Conservation (phyloP, 2,888 invertebrate species). For the Heterodera filipjevi region DNA sequence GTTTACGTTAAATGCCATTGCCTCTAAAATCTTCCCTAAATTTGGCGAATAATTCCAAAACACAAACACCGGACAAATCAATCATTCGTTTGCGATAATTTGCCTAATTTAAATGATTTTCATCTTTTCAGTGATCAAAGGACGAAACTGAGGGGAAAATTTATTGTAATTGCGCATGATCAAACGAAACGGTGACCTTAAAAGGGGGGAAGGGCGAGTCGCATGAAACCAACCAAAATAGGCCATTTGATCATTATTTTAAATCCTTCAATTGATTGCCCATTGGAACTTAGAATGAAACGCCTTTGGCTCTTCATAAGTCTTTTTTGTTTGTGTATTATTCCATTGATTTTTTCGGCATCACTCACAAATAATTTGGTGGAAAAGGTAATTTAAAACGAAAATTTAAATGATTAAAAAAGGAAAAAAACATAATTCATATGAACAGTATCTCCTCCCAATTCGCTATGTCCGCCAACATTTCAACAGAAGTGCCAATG, state of each 20-base stretch:
- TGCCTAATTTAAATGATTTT: not conserved
- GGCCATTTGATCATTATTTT: too few relatives aligned
- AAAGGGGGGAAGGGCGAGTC: too few relatives aligned
- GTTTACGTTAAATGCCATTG: not conserved
- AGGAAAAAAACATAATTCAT: not conserved
- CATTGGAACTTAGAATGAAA: not conserved
- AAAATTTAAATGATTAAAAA: not conserved
- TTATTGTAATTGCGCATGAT: not conserved
- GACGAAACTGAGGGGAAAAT: not conserved
- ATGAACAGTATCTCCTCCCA: not conserved
- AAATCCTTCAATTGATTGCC: too few relatives aligned
- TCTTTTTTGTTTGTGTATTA: not conserved
- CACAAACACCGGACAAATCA: not conserved
- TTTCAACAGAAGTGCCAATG: constrained; percentile 4
- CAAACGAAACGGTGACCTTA: too few relatives aligned
- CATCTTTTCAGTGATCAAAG: not conserved
- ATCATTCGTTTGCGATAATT: not conserved
- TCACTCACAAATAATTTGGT: not conserved
- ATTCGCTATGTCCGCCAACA: not conserved
- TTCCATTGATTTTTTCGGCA: not conserved
- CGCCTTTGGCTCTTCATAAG: not conserved
- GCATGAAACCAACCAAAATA: too few relatives aligned
- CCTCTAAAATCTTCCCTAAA: not conserved
- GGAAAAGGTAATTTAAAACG: not conserved
- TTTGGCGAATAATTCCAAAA: not conserved